These are phyloP conservation scores for Aurelia sp. DNA, from an alignment of 30 jellyfish, hydroid and myxozoan species.

Conservation along the genomic window DNA sequence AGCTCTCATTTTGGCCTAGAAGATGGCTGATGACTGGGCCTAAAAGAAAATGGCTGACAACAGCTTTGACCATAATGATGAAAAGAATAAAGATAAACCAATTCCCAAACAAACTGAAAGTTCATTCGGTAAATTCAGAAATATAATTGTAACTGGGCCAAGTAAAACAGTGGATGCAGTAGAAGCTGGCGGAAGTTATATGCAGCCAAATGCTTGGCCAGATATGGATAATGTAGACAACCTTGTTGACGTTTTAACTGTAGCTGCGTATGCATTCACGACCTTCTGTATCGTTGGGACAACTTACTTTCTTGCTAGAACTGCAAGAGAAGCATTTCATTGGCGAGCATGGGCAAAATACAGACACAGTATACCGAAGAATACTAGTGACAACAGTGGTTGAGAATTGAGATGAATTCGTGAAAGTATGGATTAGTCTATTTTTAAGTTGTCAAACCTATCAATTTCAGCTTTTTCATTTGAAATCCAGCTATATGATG, in stretches of 20 bases:
- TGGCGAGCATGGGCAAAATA: slow-evolving; percentile 67
- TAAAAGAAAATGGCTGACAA: slow-evolving; percentile 26
- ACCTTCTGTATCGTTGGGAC: slow-evolving; percentile 68
- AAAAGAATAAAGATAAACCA: slow-evolving; percentile 50
- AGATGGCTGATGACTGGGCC: too few relatives aligned
- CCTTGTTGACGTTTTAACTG: slow-evolving; percentile 58
- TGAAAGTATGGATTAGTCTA: too few relatives aligned
- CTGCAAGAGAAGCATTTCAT: slow-evolving; percentile 62
- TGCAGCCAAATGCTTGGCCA: slow-evolving; percentile 71
- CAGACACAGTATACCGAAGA: neutral
- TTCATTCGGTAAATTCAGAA: slow-evolving; percentile 15
- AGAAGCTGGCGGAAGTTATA: slow-evolving; percentile 62
- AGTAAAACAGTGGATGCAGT: slow-evolving; percentile 64
- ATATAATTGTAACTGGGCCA: slow-evolving; percentile 32
- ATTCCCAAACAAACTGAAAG: slow-evolving; percentile 58
- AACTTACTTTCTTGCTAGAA: slow-evolving; percentile 50
- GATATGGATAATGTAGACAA: slow-evolving; percentile 73
- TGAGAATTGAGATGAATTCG: too few relatives aligned
- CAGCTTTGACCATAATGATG: neutral
- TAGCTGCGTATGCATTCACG: slow-evolving; percentile 70
- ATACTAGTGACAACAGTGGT: too few relatives aligned
- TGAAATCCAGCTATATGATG: too few relatives aligned
- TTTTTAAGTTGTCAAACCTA: too few relatives aligned
- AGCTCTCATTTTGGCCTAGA: too few relatives aligned
- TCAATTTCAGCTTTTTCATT: too few relatives aligned